phyloP scores from a whole-genome alignment of 2,888 invertebrate genomes.

The Agrochola macilenta region DNA sequence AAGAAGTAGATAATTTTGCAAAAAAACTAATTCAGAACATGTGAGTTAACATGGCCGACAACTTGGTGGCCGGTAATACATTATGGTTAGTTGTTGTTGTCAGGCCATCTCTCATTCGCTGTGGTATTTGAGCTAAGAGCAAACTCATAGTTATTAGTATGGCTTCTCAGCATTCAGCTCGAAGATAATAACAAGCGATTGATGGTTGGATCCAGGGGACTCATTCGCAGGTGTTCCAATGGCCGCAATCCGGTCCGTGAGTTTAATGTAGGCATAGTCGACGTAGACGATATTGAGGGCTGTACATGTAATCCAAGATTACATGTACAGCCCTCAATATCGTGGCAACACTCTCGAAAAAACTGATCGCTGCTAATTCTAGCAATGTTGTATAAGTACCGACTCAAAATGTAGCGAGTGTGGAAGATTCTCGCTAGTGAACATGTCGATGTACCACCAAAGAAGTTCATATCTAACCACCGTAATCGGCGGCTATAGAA shows the following conservation, averaged over 20 bases:
- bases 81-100: neutral
- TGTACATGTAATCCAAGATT: neutral
- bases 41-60: neutral
- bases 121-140: neutral
- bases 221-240: conserved; percentile 21
- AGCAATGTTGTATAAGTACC: conserved; percentile 14
- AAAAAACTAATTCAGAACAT: neutral
- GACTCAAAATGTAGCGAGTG: conserved; percentile 25
- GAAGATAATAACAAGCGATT: conserved; percentile 20
- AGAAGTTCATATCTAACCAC: too few species aligned
- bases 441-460: conserved; percentile 16
- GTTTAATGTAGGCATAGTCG: neutral
- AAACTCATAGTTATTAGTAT: conserved; percentile 16
- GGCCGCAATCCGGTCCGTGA: neutral
- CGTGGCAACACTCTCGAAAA: neutral
- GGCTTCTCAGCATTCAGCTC: conserved; percentile 23
- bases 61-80: neutral
- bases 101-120: neutral
- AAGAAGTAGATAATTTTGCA: neutral
- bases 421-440: conserved; percentile 8
- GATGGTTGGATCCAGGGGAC: conserved; percentile 32
- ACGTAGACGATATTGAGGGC: too few species aligned
- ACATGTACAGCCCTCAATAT: neutral
- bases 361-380: neutral
- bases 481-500: too few species aligned